A percentile compares a stretch with the other conserved stretches of the same genome.
Evolutionary conservation across 1,140 invertebrate species (phyloP).

Genomic region (Drosophila sucinea): DNA sequence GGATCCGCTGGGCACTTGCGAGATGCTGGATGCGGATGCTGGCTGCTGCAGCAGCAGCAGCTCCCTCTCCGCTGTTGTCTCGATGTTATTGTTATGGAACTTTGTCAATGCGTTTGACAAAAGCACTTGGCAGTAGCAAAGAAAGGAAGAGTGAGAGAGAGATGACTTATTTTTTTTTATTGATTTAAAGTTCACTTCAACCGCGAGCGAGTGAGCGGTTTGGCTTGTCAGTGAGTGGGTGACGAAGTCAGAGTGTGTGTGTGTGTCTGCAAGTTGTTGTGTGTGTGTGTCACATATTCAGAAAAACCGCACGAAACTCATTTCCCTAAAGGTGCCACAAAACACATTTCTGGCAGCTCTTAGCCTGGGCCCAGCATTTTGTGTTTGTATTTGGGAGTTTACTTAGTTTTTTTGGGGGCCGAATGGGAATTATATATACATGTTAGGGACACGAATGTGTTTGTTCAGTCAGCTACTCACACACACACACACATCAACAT

Average conservation of each 20-base stretch:
- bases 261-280: conserved; percentile 21
- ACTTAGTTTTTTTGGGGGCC: conserved; percentile 31
- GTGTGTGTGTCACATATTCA: conserved; percentile 17
- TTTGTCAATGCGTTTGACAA: conserved; percentile 78
- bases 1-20: conserved; percentile 33
- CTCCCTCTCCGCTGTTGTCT: neutral
- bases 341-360: conserved; percentile 30
- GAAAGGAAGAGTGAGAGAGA: conserved; percentile 7
- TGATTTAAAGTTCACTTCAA: conserved; percentile 76
- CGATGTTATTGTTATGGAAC: conserved; percentile 53
- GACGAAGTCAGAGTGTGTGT: no score
- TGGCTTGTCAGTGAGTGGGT: conserved; percentile 35
- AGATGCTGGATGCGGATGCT: neutral
- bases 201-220: conserved; percentile 33
- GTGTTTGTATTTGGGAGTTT: conserved; percentile 39
- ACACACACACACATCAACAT: conserved; percentile 18
- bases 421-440: conserved; percentile 47
- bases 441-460: conserved; percentile 32
- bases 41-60: conserved; percentile 8
- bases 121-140: conserved; percentile 57
- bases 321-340: conserved; percentile 66
- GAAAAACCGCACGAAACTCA: conserved; percentile 59
- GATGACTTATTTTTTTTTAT: conserved; percentile 49
- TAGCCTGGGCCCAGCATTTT: conserved; percentile 22
- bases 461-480: conserved; percentile 15